Percentiles rank a stretch among this genome's conserved stretches.
phyloP scores from a whole-genome alignment of 2,888 invertebrate species.

The Microctonus brassicae region DNA sequence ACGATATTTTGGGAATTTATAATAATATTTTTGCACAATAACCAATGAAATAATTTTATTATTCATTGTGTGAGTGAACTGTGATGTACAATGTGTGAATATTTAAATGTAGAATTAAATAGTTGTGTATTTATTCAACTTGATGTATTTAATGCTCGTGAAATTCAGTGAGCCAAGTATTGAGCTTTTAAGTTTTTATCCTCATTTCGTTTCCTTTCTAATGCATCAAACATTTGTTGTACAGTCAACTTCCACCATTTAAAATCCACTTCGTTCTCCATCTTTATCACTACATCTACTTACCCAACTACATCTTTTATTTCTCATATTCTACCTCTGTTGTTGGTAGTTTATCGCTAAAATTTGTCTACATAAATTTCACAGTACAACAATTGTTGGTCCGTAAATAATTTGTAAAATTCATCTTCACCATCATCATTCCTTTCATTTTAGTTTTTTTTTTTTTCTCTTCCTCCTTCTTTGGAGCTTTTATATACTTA shows the following conservation, averaged over 20 bases:
- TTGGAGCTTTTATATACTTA: not conserved
- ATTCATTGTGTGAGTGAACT: too few species aligned
- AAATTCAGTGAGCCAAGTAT: conserved; percentile 9
- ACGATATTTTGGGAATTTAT: too few species aligned
- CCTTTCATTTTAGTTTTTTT: too few species aligned
- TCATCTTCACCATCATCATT: not conserved
- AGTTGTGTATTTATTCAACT: too few species aligned
- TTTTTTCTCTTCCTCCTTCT: not conserved
- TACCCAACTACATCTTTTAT: not conserved
- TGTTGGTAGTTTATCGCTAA: not conserved
- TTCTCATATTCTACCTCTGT: not conserved
- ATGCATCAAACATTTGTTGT: conserved; percentile 33
- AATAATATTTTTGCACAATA: too few species aligned
- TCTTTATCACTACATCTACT: not conserved
- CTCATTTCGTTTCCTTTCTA: conserved; percentile 34
- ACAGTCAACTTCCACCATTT: conserved; percentile 29
- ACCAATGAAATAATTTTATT: too few species aligned
- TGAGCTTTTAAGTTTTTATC: conserved; percentile 34
- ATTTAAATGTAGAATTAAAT: too few species aligned
- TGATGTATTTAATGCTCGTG: not conserved
- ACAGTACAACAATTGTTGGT: not conserved
- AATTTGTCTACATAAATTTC: not conserved
- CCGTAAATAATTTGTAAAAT: not conserved
- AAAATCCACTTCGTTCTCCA: conserved; percentile 23
- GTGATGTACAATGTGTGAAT: too few species aligned